phyloP scores from a whole-genome alignment of 2,113 vertebrate genomes.

The Athene noctua region DNA sequence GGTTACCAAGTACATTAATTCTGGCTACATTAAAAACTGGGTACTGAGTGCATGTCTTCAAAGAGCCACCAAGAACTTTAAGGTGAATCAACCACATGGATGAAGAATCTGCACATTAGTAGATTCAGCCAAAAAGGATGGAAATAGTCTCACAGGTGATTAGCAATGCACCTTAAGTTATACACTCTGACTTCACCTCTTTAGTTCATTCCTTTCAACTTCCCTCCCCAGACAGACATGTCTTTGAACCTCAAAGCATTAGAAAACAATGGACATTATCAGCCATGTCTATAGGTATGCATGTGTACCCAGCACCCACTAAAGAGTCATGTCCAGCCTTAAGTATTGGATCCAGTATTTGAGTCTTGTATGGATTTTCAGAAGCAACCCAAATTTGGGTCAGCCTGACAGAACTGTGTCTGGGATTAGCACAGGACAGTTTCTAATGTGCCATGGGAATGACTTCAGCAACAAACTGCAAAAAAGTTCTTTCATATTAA shows the following conservation, averaged over 20 bases:
- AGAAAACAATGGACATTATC: neutral
- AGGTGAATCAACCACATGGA: neutral
- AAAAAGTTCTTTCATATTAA: neutral
- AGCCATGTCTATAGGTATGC: fast-evolving
- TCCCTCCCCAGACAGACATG: neutral
- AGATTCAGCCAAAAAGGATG: neutral
- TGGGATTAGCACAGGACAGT: neutral
- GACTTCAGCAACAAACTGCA: neutral
- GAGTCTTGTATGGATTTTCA: neutral
- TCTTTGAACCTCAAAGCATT: conserved; percentile 13
- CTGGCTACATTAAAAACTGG: neutral
- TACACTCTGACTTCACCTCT: neutral
- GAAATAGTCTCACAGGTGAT: neutral
- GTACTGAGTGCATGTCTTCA: neutral
- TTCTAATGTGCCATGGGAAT: neutral
- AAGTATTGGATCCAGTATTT: neutral
- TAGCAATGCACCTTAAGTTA: neutral
- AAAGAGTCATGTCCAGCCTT: neutral
- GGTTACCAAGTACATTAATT: neutral
- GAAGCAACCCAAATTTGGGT: neutral
- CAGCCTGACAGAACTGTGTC: neutral
- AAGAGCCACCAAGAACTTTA: neutral
- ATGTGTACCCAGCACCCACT: neutral
- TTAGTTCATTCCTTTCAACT: neutral
- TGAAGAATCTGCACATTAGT: neutral